Evolutionary conservation across 2,113 vertebrate genomes (phyloP), one percentile per base, ranked within the genome.

Genomic region (Tragelaphus buxtoni): DNA sequence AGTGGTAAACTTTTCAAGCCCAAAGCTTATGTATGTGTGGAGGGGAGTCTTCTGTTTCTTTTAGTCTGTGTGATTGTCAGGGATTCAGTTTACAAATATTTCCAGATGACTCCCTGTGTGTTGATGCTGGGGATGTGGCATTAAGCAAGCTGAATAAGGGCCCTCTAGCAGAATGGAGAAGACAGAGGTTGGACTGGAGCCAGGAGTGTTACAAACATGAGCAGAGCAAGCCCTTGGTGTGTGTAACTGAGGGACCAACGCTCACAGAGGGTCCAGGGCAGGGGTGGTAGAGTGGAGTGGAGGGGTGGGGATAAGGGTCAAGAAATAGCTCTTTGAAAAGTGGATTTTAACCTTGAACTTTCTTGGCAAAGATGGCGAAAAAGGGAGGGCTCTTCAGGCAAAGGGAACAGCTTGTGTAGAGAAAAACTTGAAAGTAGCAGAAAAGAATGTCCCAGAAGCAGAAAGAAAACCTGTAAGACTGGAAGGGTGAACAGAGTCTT

Each of bases 401-500:
- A 88, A 92, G 35, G 28, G 49, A 82, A 82, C 16, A 95, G 42
- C 4, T 3, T 4, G 32, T 61, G 5, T 51, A 72, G 96, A 47
- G 47, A 45, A 95, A 95, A n/a, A 47, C 8, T 7, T 30, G 18
- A 3, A 81, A 32, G 51, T 14, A 47, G 24, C 56, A 83, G 45
- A 80, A 79, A 93, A 51, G 16, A 91, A 58, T 79, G 51, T 85
- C 88, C 95, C 80, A 90, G 69, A 94, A 95, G 10, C 69, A 85
- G 35, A 51, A 72, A 90, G 81, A 47, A 81, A 92, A 22, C 39
- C 35, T 11, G 0, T 51, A 17, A 53, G 35, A 76, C 39, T 14
- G 1, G 22, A 63, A 69, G 92, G 53, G 26, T 45, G 53, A 53
- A 35, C 32, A 49, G 35, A 49, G 35, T 87, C n/a, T 22, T n/a